Conservation (phyloP, 1,140 invertebrate genomes). For the Hylaeus volcanicus region DNA sequence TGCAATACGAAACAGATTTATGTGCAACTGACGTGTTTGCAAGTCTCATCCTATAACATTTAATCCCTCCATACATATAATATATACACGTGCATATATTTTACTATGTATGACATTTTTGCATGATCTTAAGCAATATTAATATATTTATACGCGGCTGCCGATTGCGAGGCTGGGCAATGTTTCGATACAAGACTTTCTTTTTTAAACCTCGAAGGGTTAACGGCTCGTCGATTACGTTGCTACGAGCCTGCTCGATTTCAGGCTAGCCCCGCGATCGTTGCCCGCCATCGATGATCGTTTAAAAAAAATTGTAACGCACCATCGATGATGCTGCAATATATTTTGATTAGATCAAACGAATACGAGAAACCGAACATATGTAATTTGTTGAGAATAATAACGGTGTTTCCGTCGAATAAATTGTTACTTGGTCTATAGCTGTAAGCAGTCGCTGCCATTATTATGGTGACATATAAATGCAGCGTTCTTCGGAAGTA, state of each 20-base stretch:
- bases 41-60: conserved; percentile 66
- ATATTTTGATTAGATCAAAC: conserved; percentile 74
- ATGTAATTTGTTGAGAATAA: conserved; percentile 56
- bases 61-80: conserved; percentile 74
- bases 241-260: conserved; percentile 29
- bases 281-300: conserved; percentile 56
- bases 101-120: conserved; percentile 71
- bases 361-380: conserved; percentile 59
- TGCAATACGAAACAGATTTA: conserved; percentile 38
- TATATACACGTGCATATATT: conserved; percentile 71
- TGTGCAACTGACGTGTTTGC: conserved; percentile 52
- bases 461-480: background rate
- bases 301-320: conserved; percentile 69
- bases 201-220: background rate
- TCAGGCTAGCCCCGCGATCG: conserved; percentile 22
- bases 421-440: conserved; percentile 2
- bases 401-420: conserved; percentile 27
- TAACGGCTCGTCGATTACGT: background rate
- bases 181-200: conserved; percentile 2
- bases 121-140: conserved; percentile 74
- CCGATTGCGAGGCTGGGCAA: conserved; percentile 39
- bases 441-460: background rate
- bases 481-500: background rate
- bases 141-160: conserved; percentile 69
- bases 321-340: conserved; percentile 72